Conservation (phyloP, 2,888 invertebrate genomes). For the Thalpophila matura region DNA sequence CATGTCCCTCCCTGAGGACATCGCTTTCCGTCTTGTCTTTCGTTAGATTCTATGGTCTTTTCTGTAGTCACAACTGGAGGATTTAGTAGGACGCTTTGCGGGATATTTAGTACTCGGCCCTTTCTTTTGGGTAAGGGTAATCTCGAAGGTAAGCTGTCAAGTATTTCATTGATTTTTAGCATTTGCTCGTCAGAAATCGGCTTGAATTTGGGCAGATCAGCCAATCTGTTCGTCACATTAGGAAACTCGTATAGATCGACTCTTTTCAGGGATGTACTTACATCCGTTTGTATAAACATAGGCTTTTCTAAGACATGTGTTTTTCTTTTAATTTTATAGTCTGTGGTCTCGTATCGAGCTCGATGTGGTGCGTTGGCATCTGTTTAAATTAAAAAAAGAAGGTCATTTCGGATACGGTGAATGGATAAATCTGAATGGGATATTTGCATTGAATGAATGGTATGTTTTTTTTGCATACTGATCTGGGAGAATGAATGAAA, state of each 20-base stretch:
- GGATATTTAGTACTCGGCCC: slow-evolving; percentile 71
- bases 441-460: slow-evolving; percentile 46
- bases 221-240: slow-evolving; percentile 71
- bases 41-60: slow-evolving; percentile 47
- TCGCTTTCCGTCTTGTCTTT: slow-evolving; percentile 86
- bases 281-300: slow-evolving; percentile 84
- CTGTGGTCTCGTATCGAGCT: slow-evolving; percentile 77
- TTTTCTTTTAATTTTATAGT: slow-evolving; percentile 66
- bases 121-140: slow-evolving; percentile 70
- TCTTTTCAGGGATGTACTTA: slow-evolving; percentile 69
- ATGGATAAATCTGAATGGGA: slow-evolving; percentile 44
- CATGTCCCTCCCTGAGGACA: slow-evolving; percentile 95
- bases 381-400: slow-evolving; percentile 78
- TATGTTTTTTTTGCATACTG: slow-evolving; percentile 19
- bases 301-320: slow-evolving; percentile 77
- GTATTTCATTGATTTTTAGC: slow-evolving; percentile 79
- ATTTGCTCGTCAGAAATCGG: slow-evolving; percentile 87
- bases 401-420: slow-evolving; percentile 64
- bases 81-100: slow-evolving; percentile 8
- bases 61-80: slow-evolving; percentile 48
- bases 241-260: slow-evolving; percentile 74
- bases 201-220: slow-evolving; percentile 81
- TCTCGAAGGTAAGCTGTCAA: slow-evolving; percentile 74
- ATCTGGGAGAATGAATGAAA: slow-evolving; percentile 47
- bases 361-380: slow-evolving; percentile 88